Base-by-base conservation (phyloP, 2,888 invertebrate genomes). In the Drosophila gaucha region DNA sequence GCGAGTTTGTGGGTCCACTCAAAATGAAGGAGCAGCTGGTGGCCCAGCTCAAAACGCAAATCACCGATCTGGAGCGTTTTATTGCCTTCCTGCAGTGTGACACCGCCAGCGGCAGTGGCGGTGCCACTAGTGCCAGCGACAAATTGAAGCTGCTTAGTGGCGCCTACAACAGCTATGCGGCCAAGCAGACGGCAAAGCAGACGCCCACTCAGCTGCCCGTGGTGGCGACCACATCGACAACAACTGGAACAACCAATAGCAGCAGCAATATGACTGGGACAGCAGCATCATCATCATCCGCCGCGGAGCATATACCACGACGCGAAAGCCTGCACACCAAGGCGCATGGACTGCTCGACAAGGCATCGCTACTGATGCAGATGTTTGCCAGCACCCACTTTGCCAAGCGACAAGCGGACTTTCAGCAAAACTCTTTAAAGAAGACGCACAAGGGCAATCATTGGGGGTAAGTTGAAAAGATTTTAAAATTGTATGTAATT, bases 1-100 rank as follows among this genome's bases (percentile, higher is more conserved):
- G 96, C 67, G 96, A 97, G 92, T 95, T 99, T 89, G 96, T 99
- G 18, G 98, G 97, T 83, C 97, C 97, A 14, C 94, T 98, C 68
- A 96, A 97, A 90, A 97, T 99, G 92, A 99, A 99, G 92, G 99
- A 99, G 89, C 98, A 99, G 91, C 93, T 99, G 16, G 98, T 99
- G 18, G 94, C 94, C 43, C 99, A 99, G 92, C 93, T 99, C 18
- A 98, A 99, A 92, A 97, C 98, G 0, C 99, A 99, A 92, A 97
- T 99, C 55, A 95, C 96, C 39, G 99, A 99, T 92, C 94, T 99
- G 92, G 99, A 99, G 91, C 94, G 98, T 74, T 99, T 99, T 90
- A 98, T 99, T 78, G 95, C 96, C 80, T 96, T 98, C 89, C 94
- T 99, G 86, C 99, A 99, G 93, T 96, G 95, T 76, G 96, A 96